Conservation (phyloP, 2,797 vertebrate genomes). For the Pseudotriccus pelzelni region DNA sequence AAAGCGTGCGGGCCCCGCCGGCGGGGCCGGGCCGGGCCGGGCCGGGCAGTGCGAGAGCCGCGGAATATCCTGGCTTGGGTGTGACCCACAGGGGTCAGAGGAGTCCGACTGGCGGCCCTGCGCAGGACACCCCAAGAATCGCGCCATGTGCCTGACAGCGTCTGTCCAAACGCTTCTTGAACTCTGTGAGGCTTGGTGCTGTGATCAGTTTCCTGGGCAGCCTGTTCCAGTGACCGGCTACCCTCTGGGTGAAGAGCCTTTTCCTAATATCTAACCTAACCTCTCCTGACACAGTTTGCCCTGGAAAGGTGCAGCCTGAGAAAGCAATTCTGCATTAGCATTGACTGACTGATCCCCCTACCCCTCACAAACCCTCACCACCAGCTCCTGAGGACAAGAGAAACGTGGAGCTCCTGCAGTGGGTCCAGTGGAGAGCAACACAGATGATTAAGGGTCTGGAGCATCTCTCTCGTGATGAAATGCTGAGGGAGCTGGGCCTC, state of each 20-base stretch:
- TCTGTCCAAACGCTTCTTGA: not conserved
- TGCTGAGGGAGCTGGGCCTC: not conserved
- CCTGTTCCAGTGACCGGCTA: not conserved
- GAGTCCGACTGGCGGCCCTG: rapidly evolving
- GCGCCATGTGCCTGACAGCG: not conserved
- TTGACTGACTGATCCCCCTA: not conserved
- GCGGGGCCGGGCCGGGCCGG: rapidly evolving
- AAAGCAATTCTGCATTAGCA: not conserved
- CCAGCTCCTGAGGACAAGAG: not conserved
- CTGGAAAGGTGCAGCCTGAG: not conserved
- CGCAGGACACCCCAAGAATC: not conserved
- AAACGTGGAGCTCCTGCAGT: rapidly evolving
- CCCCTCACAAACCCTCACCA: not conserved
- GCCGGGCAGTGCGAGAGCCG: rapidly evolving
- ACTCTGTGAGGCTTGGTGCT: not conserved
- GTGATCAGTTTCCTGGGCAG: not conserved
- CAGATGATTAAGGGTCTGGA: not conserved
- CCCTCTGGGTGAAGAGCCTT: not conserved
- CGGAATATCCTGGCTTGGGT: rapidly evolving
- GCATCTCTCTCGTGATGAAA: not conserved
- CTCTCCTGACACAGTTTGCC: not conserved
- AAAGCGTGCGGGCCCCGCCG: rapidly evolving
- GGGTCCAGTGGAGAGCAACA: not conserved
- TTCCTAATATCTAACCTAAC: not conserved
- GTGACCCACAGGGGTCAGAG: rapidly evolving